These are phyloP conservation scores for Polydrusus cervinus DNA, from an alignment of 2,888 invertebrate genomes.

Conservation along the genomic window DNA sequence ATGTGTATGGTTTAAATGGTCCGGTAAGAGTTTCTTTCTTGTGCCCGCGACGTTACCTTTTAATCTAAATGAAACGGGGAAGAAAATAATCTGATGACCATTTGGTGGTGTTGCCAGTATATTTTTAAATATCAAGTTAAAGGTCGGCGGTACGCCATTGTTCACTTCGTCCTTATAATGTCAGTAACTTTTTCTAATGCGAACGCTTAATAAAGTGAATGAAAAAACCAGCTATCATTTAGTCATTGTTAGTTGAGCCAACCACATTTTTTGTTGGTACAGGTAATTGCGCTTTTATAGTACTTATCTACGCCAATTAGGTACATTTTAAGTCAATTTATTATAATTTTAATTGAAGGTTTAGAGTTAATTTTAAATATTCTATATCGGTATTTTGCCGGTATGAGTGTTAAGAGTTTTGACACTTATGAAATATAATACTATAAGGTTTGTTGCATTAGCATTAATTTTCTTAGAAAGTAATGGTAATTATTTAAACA, in stretches of 20 bases:
- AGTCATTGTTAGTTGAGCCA: constrained; percentile 13
- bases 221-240: constrained; percentile 7
- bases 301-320: constrained; percentile 19
- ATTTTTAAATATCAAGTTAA: too few relatives aligned
- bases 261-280: constrained; percentile 12
- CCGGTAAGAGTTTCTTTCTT: too few relatives aligned
- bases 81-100: too few relatives aligned
- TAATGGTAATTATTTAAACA: too few relatives aligned
- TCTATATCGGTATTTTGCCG: background rate
- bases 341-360: constrained; percentile 1
- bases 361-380: constrained; percentile 1
- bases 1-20: too few relatives aligned
- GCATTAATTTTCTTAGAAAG: too few relatives aligned
- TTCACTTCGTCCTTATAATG: background rate
- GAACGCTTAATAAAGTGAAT: constrained; percentile 1
- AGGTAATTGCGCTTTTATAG: constrained; percentile 23
- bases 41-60: too few relatives aligned
- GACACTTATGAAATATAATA: background rate
- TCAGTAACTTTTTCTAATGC: background rate
- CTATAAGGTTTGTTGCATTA: too few relatives aligned
- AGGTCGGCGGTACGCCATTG: background rate
- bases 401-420: background rate
- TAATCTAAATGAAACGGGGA: too few relatives aligned
- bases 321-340: constrained; percentile 1
- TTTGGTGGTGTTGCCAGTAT: background rate